A percentile compares a stretch with the other conserved stretches of the same genome.
Evolutionary conservation across 2,888 invertebrate genomes (phyloP).

Genomic region (Malthinus flaveolus): DNA sequence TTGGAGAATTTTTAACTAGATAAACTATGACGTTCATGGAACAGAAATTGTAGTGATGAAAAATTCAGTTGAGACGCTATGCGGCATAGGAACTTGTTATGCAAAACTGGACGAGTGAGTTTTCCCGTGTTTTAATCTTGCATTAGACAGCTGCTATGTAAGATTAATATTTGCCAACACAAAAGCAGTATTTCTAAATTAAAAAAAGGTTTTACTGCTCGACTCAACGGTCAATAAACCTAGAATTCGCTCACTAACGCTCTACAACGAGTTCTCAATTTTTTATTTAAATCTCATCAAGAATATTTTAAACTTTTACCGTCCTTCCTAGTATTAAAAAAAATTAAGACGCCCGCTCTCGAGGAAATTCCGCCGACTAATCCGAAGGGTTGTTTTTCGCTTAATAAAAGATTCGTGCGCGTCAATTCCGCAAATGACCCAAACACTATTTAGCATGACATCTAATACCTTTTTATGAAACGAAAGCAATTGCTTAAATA

Average conservation of each 20-base stretch:
- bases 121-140: slow-evolving; percentile 29
- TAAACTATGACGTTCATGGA: slow-evolving; percentile 31
- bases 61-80: slow-evolving; percentile 32
- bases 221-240: slow-evolving; percentile 11
- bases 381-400: no score
- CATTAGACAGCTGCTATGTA: slow-evolving; percentile 27
- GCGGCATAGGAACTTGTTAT: slow-evolving; percentile 31
- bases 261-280: no score
- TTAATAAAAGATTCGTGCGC: slow-evolving; percentile 6
- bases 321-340: no score
- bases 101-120: slow-evolving; percentile 29
- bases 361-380: no score
- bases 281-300: no score
- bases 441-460: slow-evolving; percentile 31
- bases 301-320: no score
- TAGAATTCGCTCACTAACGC: not conserved
- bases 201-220: slow-evolving; percentile 14
- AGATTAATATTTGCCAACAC: slow-evolving; percentile 28
- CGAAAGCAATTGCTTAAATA: slow-evolving; percentile 44
- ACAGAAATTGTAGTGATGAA: slow-evolving; percentile 30
- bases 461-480: slow-evolving; percentile 42
- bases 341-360: no score
- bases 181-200: slow-evolving; percentile 16
- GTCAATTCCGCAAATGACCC: slow-evolving; percentile 25
- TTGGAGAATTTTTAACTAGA: slow-evolving; percentile 31